These are phyloP conservation scores for Jaculus jaculus DNA, from an alignment of 2,113 vertebrate species.

Conservation along the genomic window DNA sequence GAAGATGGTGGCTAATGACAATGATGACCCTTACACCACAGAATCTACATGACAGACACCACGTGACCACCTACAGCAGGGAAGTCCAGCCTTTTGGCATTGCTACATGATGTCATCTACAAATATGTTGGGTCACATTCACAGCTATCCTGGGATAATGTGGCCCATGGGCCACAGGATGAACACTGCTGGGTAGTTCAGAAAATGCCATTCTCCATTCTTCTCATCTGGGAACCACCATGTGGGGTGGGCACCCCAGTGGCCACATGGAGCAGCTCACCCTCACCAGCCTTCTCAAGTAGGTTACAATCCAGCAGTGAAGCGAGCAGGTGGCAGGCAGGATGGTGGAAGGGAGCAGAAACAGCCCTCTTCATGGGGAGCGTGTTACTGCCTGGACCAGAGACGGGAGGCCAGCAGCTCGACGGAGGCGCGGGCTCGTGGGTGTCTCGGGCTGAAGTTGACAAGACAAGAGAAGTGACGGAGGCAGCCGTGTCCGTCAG, in stretches of 20 bases:
- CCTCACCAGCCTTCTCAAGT: background rate
- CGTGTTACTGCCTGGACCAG: background rate
- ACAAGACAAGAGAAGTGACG: background rate
- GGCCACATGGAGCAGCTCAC: background rate
- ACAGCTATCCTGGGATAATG: too few relatives aligned
- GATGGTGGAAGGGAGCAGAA: background rate
- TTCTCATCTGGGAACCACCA: background rate
- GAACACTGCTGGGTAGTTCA: background rate
- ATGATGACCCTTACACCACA: background rate
- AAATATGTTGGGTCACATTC: too few relatives aligned
- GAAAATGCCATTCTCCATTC: background rate
- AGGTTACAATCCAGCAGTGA: background rate
- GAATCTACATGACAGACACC: background rate
- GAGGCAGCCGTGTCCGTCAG: background rate
- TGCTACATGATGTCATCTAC: too few relatives aligned
- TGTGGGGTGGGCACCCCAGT: rapidly evolving
- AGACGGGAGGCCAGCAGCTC: background rate
- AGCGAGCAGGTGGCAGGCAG: background rate
- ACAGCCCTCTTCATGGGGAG: background rate
- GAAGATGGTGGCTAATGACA: background rate
- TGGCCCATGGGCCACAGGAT: too few relatives aligned
- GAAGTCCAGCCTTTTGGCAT: too few relatives aligned
- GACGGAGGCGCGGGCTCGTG: background rate
- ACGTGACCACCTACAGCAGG: background rate
- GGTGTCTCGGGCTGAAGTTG: background rate